Evolutionary conservation across 2,888 invertebrate genomes (phyloP), one percentile per base, ranked within the genome.

Genomic region (Ophion obscuratus): DNA sequence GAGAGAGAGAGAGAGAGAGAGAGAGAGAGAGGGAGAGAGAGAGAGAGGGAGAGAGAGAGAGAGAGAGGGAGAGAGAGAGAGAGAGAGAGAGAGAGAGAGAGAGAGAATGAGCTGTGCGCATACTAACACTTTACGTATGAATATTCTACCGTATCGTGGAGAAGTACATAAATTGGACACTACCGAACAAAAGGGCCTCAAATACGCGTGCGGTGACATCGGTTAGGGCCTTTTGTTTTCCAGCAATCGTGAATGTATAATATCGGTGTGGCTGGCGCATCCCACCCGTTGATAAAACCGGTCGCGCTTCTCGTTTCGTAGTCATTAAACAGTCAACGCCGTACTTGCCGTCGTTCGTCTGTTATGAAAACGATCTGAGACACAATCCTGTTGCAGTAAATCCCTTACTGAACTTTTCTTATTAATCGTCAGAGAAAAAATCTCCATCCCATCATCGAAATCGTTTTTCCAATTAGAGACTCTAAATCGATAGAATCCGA

Each of bases 291-390:
- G 70, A 86, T 86, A 75, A 86, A 86, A 86, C 86, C 86, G 86
- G 84, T 86, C 84, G 86, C 81, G 79, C 59, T 81, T 86, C 86
- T 81, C 86, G 83, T 86, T 83, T 86, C 83, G 81, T 83, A 81
- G 81, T 84, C 86, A 86, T 86, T 86, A 86, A 86, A 79, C 83
- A 86, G 81, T 83, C 86, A 84, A 79, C 81, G 78, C 78, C 70
- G 71, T 81, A 24, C 44, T 59, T 66, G 80, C n/a, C 73, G 47
- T 68, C 83, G 80, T 81, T 79, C 82, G 73, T 85, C 76, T 80
- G 64, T 71, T 24, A 57, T 20, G 74, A 59, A 61, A 31, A n/a
- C 57, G 36, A 44, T 59, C 59, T 53, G 6, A 53, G 47, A 67
- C n/a, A 75, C 79, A 47, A 80, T 6, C 24, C 78, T 62, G 44